Evolutionary conservation across 2,888 invertebrate genomes (phyloP).

Genomic region (Oscheius sp.): DNA sequence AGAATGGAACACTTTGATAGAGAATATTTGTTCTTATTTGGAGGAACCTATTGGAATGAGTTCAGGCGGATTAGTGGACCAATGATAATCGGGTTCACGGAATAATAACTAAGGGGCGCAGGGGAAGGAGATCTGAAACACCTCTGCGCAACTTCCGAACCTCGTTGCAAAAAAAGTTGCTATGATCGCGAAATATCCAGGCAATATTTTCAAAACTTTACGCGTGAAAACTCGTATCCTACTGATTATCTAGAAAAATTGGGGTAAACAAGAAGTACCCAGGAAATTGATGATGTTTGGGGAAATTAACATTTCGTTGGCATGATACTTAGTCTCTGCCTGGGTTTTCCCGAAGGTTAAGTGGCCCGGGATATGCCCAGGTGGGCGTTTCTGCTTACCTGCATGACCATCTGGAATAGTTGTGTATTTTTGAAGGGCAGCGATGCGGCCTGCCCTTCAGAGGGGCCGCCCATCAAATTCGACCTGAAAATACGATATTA

Average conservation of each 20-base stretch:
- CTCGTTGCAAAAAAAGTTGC: not conserved
- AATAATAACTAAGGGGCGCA: constrained; percentile 29
- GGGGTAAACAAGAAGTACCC: no score
- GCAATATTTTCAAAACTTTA: no score
- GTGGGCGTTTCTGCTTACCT: constrained; percentile 42
- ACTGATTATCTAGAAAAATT: no score
- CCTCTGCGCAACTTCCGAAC: constrained; percentile 32
- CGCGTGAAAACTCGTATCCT: no score
- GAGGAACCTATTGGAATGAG: not conserved
- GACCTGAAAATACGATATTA: constrained; percentile 6
- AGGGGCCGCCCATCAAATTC: constrained; percentile 33
- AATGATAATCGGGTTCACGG: constrained; percentile 33
- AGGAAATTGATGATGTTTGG: no score
- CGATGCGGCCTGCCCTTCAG: constrained; percentile 39
- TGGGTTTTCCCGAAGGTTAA: constrained; percentile 27
- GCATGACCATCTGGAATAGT: constrained; percentile 58
- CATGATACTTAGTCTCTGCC: no score
- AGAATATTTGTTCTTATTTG: no score
- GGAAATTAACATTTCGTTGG: no score
- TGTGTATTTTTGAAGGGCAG: constrained; percentile 53
- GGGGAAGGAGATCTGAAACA: constrained; percentile 25
- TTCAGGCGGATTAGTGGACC: constrained; percentile 1
- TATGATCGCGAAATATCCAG: no score
- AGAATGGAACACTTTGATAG: not conserved
- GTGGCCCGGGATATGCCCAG: constrained; percentile 37